Conservation (phyloP, 2,888 invertebrate species). For the Sinopyrophorus schimmeli region DNA sequence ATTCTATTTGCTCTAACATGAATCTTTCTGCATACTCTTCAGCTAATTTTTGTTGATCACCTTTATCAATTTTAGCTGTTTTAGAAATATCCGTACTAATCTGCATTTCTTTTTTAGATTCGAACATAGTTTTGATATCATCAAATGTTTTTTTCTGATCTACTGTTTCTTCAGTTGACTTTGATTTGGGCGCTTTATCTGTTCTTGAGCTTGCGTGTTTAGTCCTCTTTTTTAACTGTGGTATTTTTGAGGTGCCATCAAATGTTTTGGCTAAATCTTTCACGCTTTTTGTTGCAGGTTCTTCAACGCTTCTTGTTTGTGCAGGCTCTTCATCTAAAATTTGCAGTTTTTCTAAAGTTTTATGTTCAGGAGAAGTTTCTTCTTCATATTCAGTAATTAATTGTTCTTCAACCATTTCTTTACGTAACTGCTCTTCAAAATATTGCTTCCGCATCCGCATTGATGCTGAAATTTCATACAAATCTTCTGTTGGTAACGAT, state of each 20-base stretch:
- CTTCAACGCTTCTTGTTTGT: slow-evolving; percentile 36
- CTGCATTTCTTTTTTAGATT: slow-evolving; percentile 1
- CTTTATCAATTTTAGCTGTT: slow-evolving; percentile 26
- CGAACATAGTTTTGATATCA: slow-evolving; percentile 18
- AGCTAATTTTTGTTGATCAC: slow-evolving; percentile 20
- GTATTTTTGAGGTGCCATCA: slow-evolving; percentile 20
- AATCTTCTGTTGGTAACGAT: slow-evolving; percentile 57
- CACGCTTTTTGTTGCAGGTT: slow-evolving; percentile 27
- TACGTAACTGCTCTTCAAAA: slow-evolving; percentile 64
- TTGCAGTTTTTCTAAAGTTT: slow-evolving; percentile 45
- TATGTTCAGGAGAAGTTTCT: slow-evolving; percentile 57
- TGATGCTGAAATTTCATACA: slow-evolving; percentile 59
- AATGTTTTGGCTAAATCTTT: slow-evolving; percentile 38
- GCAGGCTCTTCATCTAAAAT: slow-evolving; percentile 38
- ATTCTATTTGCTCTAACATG: slow-evolving; percentile 25
- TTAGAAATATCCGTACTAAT: background rate
- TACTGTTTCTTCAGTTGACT: slow-evolving; percentile 22
- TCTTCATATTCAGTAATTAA: slow-evolving; percentile 57
- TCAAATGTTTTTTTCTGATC: slow-evolving; percentile 11
- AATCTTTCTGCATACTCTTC: slow-evolving; percentile 27
- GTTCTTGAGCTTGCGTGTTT: slow-evolving; percentile 15
- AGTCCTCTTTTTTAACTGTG: slow-evolving; percentile 22
- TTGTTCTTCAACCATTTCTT: slow-evolving; percentile 61
- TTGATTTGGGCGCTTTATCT: background rate
- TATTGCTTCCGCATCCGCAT: slow-evolving; percentile 61